A percentile compares a stretch with the other conserved stretches of the same genome.
phyloP scores from a whole-genome alignment of 2,888 invertebrate species.

The Macrosoma leucophasiata region DNA sequence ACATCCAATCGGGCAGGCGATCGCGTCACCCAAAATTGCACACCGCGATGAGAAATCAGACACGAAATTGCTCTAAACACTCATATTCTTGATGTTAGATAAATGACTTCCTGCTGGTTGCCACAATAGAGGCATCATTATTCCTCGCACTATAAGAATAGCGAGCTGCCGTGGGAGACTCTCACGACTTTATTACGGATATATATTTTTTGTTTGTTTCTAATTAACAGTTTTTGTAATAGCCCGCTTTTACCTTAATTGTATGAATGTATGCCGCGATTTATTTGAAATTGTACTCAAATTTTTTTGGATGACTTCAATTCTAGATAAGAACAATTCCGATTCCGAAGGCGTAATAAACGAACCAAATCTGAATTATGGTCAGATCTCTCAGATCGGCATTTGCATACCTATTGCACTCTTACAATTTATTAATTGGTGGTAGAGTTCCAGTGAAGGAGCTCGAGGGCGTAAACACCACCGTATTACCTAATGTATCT shows the following conservation, averaged over 20 bases:
- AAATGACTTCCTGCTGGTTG: slow-evolving; percentile 72
- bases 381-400: too few species aligned
- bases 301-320: background rate
- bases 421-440: too few species aligned
- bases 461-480: too few species aligned
- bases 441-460: too few species aligned
- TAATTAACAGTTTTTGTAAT: slow-evolving; percentile 73
- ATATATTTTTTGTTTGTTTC: slow-evolving; percentile 72
- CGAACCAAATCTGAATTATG: background rate
- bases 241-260: slow-evolving; percentile 72
- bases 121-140: slow-evolving; percentile 72
- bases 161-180: slow-evolving; percentile 64
- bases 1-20: slow-evolving; percentile 4
- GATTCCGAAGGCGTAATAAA: background rate
- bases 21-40: slow-evolving; percentile 61
- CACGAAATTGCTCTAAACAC: slow-evolving; percentile 72
- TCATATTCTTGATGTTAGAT: slow-evolving; percentile 76
- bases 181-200: slow-evolving; percentile 73
- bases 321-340: background rate
- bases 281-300: slow-evolving; percentile 7
- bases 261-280: slow-evolving; percentile 32
- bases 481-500: too few species aligned
- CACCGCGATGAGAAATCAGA: slow-evolving; percentile 68
- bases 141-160: slow-evolving; percentile 55
- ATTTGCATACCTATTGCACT: too few species aligned